A percentile compares a stretch with the other conserved stretches of the same genome.
These are phyloP conservation scores for Excalfactoria chinensis DNA, from an alignment of 2,113 vertebrate genomes.

Conservation along the genomic window DNA sequence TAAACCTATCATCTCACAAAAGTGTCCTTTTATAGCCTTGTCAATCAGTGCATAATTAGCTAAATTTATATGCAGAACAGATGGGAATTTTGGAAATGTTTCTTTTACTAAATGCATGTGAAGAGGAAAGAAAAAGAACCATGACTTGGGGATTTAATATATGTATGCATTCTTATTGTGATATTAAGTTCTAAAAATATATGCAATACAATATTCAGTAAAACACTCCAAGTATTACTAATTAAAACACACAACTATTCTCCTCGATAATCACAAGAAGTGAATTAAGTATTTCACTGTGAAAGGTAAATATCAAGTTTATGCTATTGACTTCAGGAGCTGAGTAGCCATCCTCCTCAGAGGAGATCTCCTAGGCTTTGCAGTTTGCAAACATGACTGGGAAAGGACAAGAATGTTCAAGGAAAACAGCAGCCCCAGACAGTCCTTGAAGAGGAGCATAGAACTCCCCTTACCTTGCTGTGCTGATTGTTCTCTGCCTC, in stretches of 20 bases:
- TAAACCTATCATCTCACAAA: constrained; percentile 55
- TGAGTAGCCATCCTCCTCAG: not conserved
- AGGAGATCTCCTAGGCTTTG: not conserved
- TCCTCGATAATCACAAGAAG: not conserved
- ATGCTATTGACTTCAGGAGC: not conserved
- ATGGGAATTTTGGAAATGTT: constrained; percentile 70
- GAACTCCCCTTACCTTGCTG: not conserved
- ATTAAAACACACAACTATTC: not conserved
- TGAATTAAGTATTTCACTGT: not conserved
- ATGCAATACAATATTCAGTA: not conserved
- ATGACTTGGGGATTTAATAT: constrained; percentile 53
- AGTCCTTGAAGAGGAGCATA: not conserved
- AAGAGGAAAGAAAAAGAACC: not conserved
- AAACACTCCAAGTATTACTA: constrained; percentile 1
- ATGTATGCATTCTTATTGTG: not conserved
- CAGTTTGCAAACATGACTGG: not conserved
- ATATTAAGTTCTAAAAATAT: constrained; percentile 11
- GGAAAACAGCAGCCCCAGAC: not conserved
- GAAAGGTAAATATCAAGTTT: not conserved
- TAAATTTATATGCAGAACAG: constrained; percentile 62
- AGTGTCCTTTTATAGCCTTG: constrained; percentile 64
- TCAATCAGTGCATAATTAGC: constrained; percentile 73
- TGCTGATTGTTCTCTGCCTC: not conserved
- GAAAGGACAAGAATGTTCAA: not conserved
- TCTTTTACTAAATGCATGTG: constrained; percentile 28